Conservation (phyloP, 1,140 invertebrate genomes). For the Magallana ariakensis region DNA sequence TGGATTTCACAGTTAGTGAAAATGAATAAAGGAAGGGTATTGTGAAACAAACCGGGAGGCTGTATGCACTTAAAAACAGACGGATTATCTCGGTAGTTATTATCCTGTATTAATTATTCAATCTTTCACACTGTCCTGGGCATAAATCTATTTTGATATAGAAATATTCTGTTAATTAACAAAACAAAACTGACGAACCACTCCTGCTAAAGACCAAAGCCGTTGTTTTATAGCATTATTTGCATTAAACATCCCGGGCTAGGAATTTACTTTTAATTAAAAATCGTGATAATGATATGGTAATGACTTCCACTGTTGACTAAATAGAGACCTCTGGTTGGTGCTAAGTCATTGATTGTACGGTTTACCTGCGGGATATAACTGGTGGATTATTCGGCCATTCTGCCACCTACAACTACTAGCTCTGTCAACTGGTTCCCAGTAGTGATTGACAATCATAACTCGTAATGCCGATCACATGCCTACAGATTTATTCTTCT, state of each 20-base stretch:
- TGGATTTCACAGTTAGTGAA: too few species aligned
- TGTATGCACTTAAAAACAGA: not conserved
- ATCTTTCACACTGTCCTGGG: not conserved
- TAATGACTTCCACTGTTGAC: slow-evolving; percentile 34
- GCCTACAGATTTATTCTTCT: slow-evolving; percentile 17
- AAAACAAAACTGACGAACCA: slow-evolving; percentile 9
- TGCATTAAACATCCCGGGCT: not conserved
- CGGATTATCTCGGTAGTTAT: not conserved
- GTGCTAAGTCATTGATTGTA: slow-evolving; percentile 9
- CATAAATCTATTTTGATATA: slow-evolving; percentile 23
- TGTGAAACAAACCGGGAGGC: not conserved
- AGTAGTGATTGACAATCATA: not conserved
- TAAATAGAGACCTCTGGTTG: slow-evolving; percentile 31
- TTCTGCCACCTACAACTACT: slow-evolving; percentile 13
- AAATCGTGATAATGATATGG: slow-evolving; percentile 41
- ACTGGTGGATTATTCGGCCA: slow-evolving; percentile 10
- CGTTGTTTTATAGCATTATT: slow-evolving; percentile 19
- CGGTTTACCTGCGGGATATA: not conserved
- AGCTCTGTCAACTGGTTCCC: not conserved
- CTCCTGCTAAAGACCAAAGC: not conserved
- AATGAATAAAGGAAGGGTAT: not conserved
- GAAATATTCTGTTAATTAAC: slow-evolving; percentile 11
- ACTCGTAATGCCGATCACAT: not conserved
- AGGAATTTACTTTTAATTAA: slow-evolving; percentile 40
- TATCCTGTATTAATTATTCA: not conserved